Percentiles rank a stretch among this genome's conserved stretches.
Conservation (phyloP, 2,113 vertebrate species). For the Microcebus griseorufus region DNA sequence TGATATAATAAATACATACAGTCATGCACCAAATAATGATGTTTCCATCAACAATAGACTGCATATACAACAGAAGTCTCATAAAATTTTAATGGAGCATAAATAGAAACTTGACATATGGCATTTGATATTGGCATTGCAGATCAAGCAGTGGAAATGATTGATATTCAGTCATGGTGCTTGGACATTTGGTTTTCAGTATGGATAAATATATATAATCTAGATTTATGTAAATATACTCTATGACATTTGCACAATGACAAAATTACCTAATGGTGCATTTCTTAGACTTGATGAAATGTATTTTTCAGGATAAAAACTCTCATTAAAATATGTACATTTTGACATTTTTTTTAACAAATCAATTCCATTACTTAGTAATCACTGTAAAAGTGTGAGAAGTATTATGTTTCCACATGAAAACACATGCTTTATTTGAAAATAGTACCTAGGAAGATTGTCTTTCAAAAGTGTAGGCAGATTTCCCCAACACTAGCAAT, state of each 20-base stretch:
- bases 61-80: neutral
- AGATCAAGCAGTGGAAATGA: neutral
- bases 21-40: neutral
- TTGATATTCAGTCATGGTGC: neutral
- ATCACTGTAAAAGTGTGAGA: conserved; percentile 9
- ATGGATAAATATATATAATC: neutral
- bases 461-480: neutral
- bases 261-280: neutral
- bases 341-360: conserved; percentile 40
- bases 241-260: neutral
- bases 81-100: neutral
- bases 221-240: neutral
- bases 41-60: neutral
- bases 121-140: neutral
- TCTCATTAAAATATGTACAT: conserved; percentile 15
- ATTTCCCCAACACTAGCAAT: neutral
- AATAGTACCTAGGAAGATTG: neutral
- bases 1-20: neutral
- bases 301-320: neutral
- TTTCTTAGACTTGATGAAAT: conserved; percentile 11
- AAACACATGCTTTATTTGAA: conserved; percentile 7
- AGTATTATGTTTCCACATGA: conserved; percentile 1
- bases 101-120: neutral
- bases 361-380: conserved; percentile 8
- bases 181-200: neutral